Evolutionary conservation across 1,140 invertebrate genomes (phyloP).

Genomic region (Dryas iulia): DNA sequence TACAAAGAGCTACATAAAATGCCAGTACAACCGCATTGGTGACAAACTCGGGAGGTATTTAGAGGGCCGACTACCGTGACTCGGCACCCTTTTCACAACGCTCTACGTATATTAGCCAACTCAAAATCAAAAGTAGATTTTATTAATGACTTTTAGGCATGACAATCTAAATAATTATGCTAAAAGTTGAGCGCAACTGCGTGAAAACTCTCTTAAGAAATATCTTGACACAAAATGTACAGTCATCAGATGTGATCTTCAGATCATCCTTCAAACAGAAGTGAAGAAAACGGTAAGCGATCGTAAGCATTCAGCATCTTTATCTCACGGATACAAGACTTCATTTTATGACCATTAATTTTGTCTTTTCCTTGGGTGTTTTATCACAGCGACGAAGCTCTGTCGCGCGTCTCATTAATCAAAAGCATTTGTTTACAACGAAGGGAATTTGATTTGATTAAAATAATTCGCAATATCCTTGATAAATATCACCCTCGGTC

Average conservation of each 20-base stretch:
- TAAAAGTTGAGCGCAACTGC: slow-evolving; percentile 61
- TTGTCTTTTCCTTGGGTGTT: slow-evolving; percentile 74
- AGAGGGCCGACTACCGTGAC: slow-evolving; percentile 64
- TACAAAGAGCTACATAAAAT: slow-evolving; percentile 78
- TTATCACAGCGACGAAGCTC: slow-evolving; percentile 75
- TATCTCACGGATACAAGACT: slow-evolving; percentile 77
- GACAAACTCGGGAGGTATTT: slow-evolving; percentile 74
- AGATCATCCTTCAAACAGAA: slow-evolving; percentile 71
- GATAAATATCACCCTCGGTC: slow-evolving; percentile 80
- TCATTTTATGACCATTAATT: slow-evolving; percentile 80
- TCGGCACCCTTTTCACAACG: slow-evolving; percentile 62
- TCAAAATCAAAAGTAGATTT: slow-evolving; percentile 78
- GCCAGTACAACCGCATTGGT: slow-evolving; percentile 72
- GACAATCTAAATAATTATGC: slow-evolving; percentile 75
- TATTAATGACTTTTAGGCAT: slow-evolving; percentile 75
- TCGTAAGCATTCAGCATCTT: slow-evolving; percentile 74
- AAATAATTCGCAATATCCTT: slow-evolving; percentile 81
- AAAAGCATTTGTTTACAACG: slow-evolving; percentile 81
- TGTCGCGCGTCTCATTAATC: slow-evolving; percentile 80
- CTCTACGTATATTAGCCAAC: slow-evolving; percentile 72
- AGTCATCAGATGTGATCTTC: slow-evolving; percentile 68
- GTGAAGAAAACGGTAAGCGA: slow-evolving; percentile 72
- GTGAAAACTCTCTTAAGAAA: slow-evolving; percentile 51
- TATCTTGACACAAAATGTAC: slow-evolving; percentile 58
- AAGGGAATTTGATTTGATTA: slow-evolving; percentile 80